Base-by-base conservation (phyloP, 2,113 vertebrate genomes). In the Dasyprocta punctata region DNA sequence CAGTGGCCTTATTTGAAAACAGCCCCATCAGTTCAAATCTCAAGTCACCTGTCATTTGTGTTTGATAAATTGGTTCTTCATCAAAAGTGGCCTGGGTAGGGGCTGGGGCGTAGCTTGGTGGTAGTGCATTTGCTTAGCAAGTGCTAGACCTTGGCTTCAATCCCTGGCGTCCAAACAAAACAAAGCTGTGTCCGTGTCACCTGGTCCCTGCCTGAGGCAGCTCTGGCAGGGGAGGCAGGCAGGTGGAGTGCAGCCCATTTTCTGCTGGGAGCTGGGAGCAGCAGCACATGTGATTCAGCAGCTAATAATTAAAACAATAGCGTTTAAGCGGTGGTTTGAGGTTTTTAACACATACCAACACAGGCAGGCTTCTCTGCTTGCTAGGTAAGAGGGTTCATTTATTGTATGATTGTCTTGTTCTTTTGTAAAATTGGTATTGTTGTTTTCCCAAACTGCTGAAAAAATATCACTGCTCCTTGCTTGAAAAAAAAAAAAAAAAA, bases 221-320 rank as follows among this genome's bases (percentile, higher is more conserved):
- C 36, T 13, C 24, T 8, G 13, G 85, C 26, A 33, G 12, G 47
- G 44, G 0, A 19, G 14, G 44, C 65, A n/a, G 75, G 81, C 26
- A 7, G 69, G 13, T 17, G 60, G 84, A 24, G 36, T 17, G 7
- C 12, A 20, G 61, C 14, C 73, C 33, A 22, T 63, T 93, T 96
- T 58, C 69, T 81, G 92, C 93, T 90, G 54, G 91, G 90, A 97
- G 96, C 94, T 96, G 65, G 98, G 96, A 97, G 83, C 92, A 98
- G 97, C 92, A 56, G 80, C 92, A 86, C 97, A 71, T 6, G 16
- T 65, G 26, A 67, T 47, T 92, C 96, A 98, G 97, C 98, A 98
- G 98, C 97, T 97, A 98, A 95, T 98, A 98, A 98, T 98, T 98
- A 98, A 98, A 97, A 96, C 97, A 97, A 89, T 92, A 96, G 86